These are phyloP conservation scores for Drosophila santomea DNA, from an alignment of 1,140 invertebrate genomes.

Conservation along the genomic window DNA sequence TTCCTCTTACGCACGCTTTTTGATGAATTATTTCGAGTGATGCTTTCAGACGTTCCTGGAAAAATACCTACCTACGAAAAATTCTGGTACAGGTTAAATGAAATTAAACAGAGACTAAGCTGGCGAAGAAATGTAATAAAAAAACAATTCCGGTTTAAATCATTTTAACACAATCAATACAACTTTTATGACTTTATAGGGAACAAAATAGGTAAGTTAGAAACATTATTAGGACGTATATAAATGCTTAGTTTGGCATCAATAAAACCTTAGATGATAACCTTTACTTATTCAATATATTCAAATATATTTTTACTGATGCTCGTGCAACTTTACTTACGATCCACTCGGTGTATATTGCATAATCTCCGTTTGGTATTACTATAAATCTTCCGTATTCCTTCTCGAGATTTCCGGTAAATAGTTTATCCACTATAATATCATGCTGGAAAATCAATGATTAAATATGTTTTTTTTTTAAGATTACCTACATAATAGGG, in stretches of 20 bases:
- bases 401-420: constrained; percentile 30
- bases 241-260: background rate
- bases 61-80: constrained; percentile 3
- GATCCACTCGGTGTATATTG: constrained; percentile 18
- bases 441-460: constrained; percentile 32
- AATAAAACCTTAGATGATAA: too few species aligned
- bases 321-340: background rate
- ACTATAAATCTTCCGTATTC: background rate
- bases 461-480: background rate
- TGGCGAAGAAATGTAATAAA: background rate
- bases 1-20: constrained; percentile 18
- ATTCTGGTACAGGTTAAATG: background rate
- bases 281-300: background rate
- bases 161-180: too few species aligned
- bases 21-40: constrained; percentile 56
- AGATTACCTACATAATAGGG: constrained; percentile 38
- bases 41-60: constrained; percentile 30
- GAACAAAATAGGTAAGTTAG: background rate
- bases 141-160: too few species aligned
- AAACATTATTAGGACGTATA: background rate
- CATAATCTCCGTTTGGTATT: constrained; percentile 41
- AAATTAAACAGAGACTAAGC: background rate
- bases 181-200: background rate
- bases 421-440: constrained; percentile 27
- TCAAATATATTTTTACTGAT: constrained; percentile 16